A percentile compares a stretch with the other conserved stretches of the same genome.
Evolutionary conservation across 2,888 invertebrate genomes (phyloP).

Genomic region (Xanthia icteritia): DNA sequence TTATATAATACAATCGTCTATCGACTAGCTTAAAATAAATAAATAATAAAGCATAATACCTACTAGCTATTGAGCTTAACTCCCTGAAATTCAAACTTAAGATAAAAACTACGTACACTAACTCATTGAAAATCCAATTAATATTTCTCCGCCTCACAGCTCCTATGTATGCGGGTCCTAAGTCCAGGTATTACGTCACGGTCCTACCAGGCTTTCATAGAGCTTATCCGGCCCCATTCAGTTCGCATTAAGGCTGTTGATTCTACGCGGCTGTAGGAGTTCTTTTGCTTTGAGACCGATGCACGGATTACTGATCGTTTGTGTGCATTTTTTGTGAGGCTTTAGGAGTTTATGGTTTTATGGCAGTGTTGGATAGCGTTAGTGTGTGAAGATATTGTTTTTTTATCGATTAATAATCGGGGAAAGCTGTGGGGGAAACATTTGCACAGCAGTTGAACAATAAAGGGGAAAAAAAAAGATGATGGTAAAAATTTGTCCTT

Average conservation of each 20-base stretch:
- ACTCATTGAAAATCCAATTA: constrained; percentile 29
- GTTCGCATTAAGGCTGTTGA: constrained; percentile 53
- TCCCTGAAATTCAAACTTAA: not conserved
- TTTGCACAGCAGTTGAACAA: not conserved
- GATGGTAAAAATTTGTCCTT: too few relatives aligned
- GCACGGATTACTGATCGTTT: constrained; percentile 44
- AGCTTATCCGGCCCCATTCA: constrained; percentile 55
- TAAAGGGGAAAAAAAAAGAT: not conserved
- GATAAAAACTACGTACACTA: not conserved
- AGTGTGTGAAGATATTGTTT: not conserved
- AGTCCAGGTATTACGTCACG: constrained; percentile 37
- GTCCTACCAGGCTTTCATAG: constrained; percentile 10
- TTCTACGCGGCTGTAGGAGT: constrained; percentile 15
- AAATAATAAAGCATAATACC: too few relatives aligned
- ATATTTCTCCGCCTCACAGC: constrained; percentile 23
- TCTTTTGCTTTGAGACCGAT: constrained; percentile 46
- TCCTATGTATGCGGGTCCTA: constrained; percentile 3
- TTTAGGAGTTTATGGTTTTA: constrained; percentile 13
- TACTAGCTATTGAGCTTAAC: too few relatives aligned
- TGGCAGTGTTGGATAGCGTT: not conserved
- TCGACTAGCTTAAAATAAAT: too few relatives aligned
- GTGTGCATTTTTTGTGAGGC: constrained; percentile 44
- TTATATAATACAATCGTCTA: too few relatives aligned
- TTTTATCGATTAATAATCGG: not conserved
- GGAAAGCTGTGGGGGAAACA: too few relatives aligned